A percentile compares a stretch with the other conserved stretches of the same genome.
Evolutionary conservation across 1,140 invertebrate genomes (phyloP).

Genomic region (Trichonephila clavipes): DNA sequence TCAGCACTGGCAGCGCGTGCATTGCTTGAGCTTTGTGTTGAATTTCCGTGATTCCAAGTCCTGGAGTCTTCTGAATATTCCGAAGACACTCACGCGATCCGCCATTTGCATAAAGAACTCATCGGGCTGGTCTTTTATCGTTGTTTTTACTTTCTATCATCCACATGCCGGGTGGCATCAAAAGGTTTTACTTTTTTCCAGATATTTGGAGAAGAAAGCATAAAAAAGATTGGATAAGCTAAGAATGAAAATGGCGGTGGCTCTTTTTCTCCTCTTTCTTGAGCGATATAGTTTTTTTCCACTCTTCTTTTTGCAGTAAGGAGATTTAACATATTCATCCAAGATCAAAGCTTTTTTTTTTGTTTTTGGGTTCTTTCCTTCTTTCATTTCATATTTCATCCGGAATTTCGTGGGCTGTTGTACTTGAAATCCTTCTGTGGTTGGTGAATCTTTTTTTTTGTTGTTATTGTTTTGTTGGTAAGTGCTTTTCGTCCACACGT

Average conservation of each 20-base stretch:
- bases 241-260: slow-evolving; percentile 32
- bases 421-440: slow-evolving; percentile 27
- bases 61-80: slow-evolving; percentile 30
- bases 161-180: neutral
- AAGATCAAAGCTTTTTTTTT: slow-evolving; percentile 30
- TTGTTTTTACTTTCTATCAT: slow-evolving; percentile 54
- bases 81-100: slow-evolving; percentile 35
- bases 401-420: slow-evolving; percentile 25
- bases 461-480: neutral
- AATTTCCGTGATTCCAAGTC: slow-evolving; percentile 42
- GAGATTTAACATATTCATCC: slow-evolving; percentile 54
- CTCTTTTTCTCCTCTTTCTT: neutral
- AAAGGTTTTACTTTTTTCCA: neutral
- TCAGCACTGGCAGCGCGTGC: neutral
- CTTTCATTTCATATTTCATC: slow-evolving; percentile 62
- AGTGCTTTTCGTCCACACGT: neutral
- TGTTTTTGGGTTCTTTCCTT: neutral
- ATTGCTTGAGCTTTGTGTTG: neutral
- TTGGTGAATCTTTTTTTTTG: neutral
- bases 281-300: neutral
- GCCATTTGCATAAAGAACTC: slow-evolving; percentile 60
- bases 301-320: slow-evolving; percentile 2
- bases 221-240: slow-evolving; percentile 56
- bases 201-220: slow-evolving; percentile 18
- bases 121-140: slow-evolving; percentile 34